Base-by-base conservation (phyloP, 2,888 invertebrate species). In the Gymnosoma rotundatum region DNA sequence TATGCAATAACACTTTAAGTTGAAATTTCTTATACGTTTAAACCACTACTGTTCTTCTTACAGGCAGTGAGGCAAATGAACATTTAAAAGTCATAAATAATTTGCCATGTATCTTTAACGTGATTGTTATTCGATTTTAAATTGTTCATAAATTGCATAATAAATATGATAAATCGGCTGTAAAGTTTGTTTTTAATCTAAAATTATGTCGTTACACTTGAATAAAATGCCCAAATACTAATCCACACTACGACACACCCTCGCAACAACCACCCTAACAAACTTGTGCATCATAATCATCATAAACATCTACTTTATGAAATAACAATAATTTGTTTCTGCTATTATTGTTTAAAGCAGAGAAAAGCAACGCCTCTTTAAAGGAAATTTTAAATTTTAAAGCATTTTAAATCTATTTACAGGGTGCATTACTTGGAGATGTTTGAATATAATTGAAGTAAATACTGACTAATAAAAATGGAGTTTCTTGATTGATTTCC, bases 131-230 rank as follows among this genome's bases (percentile, higher is more conserved):
- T 88, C 87, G 87, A 87, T 87, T 90, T 88, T 87, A 88, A 89
- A 88, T 88, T 89, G 87, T 88, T 88, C 88, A 88, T 88, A 89
- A 89, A 91, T 88, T 87, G 87, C 88, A 88, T 87, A 88, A 90
- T 92, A 91, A 90, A 90, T 88, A 91, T 91, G 91, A 91, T 91
- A 90, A 91, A 92, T 91, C 89, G 89, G 85, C 83, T 86, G 88
- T 86, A 87, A 89, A 88, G 88, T 88, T 88, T 87, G 70, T 86
- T 86, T 80, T 78, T 82, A 88, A 88, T 87, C 84, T 83, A 87
- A 89, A 89, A 88, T 88, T 86, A 87, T 88, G 87, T 82, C 83
- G 87, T 88, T 86, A 72, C 87, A 87, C 73, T 87, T 84, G 83
- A 88, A 82, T 82, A 78, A 72, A 81, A 86, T 63, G 67, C 73